Percentiles rank a stretch among this genome's conserved stretches.
These are phyloP conservation scores for Drosophila parabipectinata DNA, from an alignment of 1,140 invertebrate genomes.

Conservation along the genomic window DNA sequence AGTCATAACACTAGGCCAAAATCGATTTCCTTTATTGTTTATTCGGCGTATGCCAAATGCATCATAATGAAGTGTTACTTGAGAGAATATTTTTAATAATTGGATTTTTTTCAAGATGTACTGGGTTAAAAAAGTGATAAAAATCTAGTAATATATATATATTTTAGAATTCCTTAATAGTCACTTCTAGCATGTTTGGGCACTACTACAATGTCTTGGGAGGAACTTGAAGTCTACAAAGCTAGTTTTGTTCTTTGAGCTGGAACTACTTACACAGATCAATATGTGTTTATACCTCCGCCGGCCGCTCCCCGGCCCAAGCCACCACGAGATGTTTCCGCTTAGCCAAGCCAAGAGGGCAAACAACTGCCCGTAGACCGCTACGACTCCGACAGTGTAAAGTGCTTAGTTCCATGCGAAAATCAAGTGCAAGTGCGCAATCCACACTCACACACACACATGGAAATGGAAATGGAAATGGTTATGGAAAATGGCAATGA, in stretches of 20 bases:
- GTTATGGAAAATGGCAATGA: constrained; percentile 1
- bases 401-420: background rate
- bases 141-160: too few species aligned
- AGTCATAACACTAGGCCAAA: background rate
- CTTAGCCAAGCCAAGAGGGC: background rate
- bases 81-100: background rate
- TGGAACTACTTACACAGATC: background rate
- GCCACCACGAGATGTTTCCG: constrained; percentile 20
- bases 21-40: background rate
- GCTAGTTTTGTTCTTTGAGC: constrained; percentile 5
- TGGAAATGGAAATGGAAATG: background rate
- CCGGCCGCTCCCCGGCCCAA: background rate
- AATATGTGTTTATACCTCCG: background rate
- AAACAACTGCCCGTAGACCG: constrained; percentile 7
- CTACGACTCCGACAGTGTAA: background rate
- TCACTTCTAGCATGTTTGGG: background rate
- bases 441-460: too few species aligned
- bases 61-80: constrained; percentile 1
- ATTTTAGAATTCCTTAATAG: background rate
- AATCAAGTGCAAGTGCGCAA: background rate
- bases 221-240: background rate
- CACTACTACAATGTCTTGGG: background rate
- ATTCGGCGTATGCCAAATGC: background rate
- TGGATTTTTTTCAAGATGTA: too few species aligned
- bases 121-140: too few species aligned